Percentiles rank a stretch among this genome's conserved stretches.
These are phyloP conservation scores for Barbus barbus DNA, from an alignment of 2,113 vertebrate species.

Conservation along the genomic window DNA sequence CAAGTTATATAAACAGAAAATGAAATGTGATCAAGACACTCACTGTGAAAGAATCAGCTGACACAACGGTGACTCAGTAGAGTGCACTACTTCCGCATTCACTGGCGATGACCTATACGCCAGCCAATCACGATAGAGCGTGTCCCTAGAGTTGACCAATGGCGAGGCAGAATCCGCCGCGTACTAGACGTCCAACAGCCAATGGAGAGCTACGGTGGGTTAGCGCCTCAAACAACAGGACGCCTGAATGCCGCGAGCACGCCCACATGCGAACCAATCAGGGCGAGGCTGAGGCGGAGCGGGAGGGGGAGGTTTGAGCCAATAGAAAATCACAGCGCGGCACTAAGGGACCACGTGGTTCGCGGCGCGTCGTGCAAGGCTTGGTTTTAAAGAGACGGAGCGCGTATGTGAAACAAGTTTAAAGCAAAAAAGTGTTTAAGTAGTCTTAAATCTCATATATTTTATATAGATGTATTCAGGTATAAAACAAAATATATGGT, in stretches of 20 bases:
- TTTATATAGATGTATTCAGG: neutral
- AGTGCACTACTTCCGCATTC: slow-evolving; percentile 80
- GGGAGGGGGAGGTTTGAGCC: slow-evolving; percentile 52
- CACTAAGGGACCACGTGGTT: slow-evolving; percentile 63
- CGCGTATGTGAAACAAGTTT: neutral
- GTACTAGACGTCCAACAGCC: slow-evolving; percentile 16
- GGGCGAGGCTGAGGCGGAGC: neutral
- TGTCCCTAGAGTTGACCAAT: slow-evolving; percentile 48
- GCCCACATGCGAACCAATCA: slow-evolving; percentile 74
- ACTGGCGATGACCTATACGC: slow-evolving; percentile 63
- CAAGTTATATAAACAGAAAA: slow-evolving; percentile 39
- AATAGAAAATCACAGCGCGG: slow-evolving; percentile 86
- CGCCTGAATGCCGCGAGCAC: slow-evolving; percentile 62
- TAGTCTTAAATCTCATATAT: neutral
- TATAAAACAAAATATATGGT: neutral
- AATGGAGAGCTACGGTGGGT: slow-evolving; percentile 55
- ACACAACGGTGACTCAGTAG: slow-evolving; percentile 83
- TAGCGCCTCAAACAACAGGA: neutral
- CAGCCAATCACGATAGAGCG: slow-evolving; percentile 62
- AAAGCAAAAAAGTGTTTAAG: neutral
- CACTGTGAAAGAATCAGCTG: slow-evolving; percentile 83
- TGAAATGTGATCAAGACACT: slow-evolving; percentile 75
- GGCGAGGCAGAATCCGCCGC: neutral
- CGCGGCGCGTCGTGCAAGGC: neutral
- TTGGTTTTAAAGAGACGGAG: slow-evolving; percentile 40